These are phyloP conservation scores for Chromis chromis DNA, from an alignment of 2,797 vertebrate genomes.

Conservation along the genomic window DNA sequence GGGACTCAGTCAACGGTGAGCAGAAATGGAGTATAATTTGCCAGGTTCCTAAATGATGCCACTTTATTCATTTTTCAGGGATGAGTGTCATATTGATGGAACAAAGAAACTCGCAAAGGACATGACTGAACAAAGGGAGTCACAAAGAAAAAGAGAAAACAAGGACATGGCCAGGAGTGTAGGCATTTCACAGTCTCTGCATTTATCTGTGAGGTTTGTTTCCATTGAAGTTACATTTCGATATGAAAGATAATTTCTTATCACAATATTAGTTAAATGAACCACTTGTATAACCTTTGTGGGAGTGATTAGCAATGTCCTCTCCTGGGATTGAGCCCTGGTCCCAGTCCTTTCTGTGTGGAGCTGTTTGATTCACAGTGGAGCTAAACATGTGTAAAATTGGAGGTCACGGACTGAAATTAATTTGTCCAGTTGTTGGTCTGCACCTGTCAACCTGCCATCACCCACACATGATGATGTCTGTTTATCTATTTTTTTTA, in stretches of 20 bases:
- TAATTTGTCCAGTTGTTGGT: constrained; percentile 10
- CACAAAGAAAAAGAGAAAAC: constrained; percentile 35
- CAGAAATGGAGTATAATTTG: constrained; percentile 72
- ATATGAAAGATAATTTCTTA: constrained; percentile 15
- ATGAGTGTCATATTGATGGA: constrained; percentile 62
- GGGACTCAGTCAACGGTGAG: constrained; percentile 59
- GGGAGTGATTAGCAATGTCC: constrained; percentile 21
- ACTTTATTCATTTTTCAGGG: constrained; percentile 62
- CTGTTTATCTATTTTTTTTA: not conserved
- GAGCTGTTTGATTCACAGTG: constrained; percentile 4
- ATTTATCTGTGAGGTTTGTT: constrained; percentile 17
- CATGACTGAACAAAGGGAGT: constrained; percentile 50
- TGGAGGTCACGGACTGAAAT: not conserved
- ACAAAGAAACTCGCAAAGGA: constrained; percentile 50
- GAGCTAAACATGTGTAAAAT: not conserved
- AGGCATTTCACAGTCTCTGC: constrained; percentile 5
- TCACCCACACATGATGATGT: not conserved
- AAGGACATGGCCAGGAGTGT: constrained; percentile 27
- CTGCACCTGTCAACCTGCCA: not conserved
- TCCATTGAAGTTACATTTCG: constrained; percentile 20
- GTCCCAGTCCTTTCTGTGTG: not conserved
- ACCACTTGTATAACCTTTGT: constrained; percentile 9
- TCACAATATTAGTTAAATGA: constrained; percentile 16
- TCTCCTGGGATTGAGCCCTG: constrained; percentile 19
- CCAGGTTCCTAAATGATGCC: constrained; percentile 70